phyloP scores from a whole-genome alignment of 2,888 invertebrate genomes.

The Hanleya hanleyi region DNA sequence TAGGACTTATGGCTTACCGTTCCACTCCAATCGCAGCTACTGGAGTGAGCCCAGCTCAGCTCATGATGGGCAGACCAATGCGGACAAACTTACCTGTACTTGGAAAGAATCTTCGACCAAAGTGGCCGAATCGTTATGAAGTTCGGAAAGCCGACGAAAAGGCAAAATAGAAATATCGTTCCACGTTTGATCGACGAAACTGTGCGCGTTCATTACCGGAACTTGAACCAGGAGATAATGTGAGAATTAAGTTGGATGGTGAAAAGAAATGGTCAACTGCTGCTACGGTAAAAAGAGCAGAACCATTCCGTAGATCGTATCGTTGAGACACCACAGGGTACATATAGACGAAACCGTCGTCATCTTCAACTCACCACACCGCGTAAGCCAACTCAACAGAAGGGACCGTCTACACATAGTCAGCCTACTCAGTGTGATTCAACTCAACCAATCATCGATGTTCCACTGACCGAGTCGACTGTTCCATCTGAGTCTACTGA shows the following conservation, averaged over 20 bases:
- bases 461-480: too few relatives aligned
- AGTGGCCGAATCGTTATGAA: neutral
- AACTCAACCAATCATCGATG: too few relatives aligned
- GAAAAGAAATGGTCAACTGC: slow-evolving; percentile 7
- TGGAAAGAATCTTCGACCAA: too few relatives aligned
- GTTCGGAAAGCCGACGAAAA: neutral
- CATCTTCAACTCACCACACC: too few relatives aligned
- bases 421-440: too few relatives aligned
- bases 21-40: slow-evolving; percentile 23
- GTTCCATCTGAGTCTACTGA: too few relatives aligned
- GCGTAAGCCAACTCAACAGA: too few relatives aligned
- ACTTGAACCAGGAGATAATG: neutral
- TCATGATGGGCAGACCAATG: slow-evolving; percentile 30
- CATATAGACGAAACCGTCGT: neutral
- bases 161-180: neutral
- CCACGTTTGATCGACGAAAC: neutral
- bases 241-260: neutral
- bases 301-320: neutral
- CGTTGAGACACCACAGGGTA: slow-evolving; percentile 12
- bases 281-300: neutral
- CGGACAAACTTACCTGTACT: too few relatives aligned
- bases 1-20: slow-evolving; percentile 24
- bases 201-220: too few relatives aligned
- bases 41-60: slow-evolving; percentile 20
- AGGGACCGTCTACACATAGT: neutral